phyloP scores from a whole-genome alignment of 2,113 vertebrate species.

The Coturnix japonica region DNA sequence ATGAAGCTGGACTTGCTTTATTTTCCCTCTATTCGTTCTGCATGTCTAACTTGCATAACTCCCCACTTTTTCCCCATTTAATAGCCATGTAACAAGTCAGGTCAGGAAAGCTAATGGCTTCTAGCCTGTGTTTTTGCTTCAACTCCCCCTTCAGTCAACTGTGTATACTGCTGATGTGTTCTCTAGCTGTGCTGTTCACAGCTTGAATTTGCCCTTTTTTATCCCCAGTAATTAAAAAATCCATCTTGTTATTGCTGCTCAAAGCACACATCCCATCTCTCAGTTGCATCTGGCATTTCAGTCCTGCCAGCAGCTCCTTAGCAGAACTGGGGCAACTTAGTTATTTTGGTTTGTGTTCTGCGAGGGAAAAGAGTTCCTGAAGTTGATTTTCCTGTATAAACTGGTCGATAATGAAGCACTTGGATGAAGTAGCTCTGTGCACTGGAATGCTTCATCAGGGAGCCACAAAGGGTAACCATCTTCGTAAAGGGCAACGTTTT shows the following conservation, averaged over 20 bases:
- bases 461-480: not conserved
- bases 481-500: accelerated
- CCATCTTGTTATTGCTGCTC: not conserved
- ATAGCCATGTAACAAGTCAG: not conserved
- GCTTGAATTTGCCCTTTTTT: not conserved
- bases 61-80: not conserved
- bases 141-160: not conserved
- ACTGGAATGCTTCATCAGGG: not conserved
- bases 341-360: not conserved
- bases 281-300: not conserved
- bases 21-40: not conserved
- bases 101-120: not conserved
- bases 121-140: accelerated
- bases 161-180: accelerated
- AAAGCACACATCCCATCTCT: accelerated
- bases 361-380: not conserved
- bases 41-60: too few relatives aligned
- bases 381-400: not conserved
- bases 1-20: not conserved
- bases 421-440: accelerated
- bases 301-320: not conserved
- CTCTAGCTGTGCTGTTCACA: not conserved
- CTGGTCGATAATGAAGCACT: not conserved
- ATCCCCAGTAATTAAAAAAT: not conserved
- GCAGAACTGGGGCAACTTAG: not conserved